A percentile compares a stretch with the other conserved stretches of the same genome.
These are phyloP conservation scores for Apodemia mormo DNA, from an alignment of 2,888 invertebrate species.

Conservation along the genomic window DNA sequence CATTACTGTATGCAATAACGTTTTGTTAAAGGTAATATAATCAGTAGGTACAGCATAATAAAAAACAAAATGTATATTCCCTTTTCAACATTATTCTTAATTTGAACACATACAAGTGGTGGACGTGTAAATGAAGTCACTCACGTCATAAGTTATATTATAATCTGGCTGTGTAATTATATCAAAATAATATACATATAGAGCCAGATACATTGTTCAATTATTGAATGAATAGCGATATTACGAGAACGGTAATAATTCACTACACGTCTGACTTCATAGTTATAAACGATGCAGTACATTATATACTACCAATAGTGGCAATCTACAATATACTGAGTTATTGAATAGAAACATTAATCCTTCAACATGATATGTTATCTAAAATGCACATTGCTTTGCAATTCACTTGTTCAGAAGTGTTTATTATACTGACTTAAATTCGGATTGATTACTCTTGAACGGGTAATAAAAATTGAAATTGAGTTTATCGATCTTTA, in stretches of 20 bases:
- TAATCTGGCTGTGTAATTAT: too few relatives aligned
- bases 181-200: too few relatives aligned
- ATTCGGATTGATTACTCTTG: background rate
- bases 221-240: background rate
- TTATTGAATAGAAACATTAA: constrained; percentile 3
- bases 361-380: background rate
- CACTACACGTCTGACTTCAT: background rate
- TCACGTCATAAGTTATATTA: too few relatives aligned
- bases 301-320: background rate
- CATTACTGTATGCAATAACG: too few relatives aligned
- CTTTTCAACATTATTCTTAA: too few relatives aligned
- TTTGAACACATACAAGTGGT: too few relatives aligned
- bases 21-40: too few relatives aligned
- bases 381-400: background rate
- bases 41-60: too few relatives aligned
- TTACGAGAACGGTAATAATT: background rate
- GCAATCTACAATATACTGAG: background rate
- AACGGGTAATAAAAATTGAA: background rate
- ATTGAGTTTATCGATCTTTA: too few relatives aligned
- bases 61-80: too few relatives aligned
- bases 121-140: too few relatives aligned
- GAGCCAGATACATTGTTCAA: background rate
- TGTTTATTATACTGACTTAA: background rate
- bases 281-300: background rate
- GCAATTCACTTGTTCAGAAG: background rate